Base-by-base conservation (phyloP, 37 sponge, comb jelly and placozoan genomes). In the Spongia lamella region DNA sequence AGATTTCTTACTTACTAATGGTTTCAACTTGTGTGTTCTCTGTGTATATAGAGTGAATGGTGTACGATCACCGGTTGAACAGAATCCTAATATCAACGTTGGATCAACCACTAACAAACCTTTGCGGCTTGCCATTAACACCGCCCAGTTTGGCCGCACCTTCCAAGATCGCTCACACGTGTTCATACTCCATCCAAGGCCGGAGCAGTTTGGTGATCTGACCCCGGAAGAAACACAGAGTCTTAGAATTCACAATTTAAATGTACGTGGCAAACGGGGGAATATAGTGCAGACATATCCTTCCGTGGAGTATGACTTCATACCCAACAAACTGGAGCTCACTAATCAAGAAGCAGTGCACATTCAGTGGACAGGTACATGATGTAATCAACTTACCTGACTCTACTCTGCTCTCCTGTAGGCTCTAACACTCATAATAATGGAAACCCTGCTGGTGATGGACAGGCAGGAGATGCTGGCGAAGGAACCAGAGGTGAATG, bases 351-450 rank as follows among this genome's bases (percentile, higher is more conserved):
- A 94, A 22, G 66, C 79, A 24, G 38, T 97, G 58, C 98, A 97
- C 79, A 64, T 97, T 17, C 98, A 97, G 72, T 97, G 96, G 96
- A 92, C 96, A 37, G 97, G 95, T 84, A 58, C 59, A 80, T 61
- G 21, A n/a, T n/a, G n/a, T n/a, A n/a, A n/a, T n/a, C n/a, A n/a
- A n/a, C n/a, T n/a, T n/a, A n/a, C 9, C 9, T 43, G 5, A 43
- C 47, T 13, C 5, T 43, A 9, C 9, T 9, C 3, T 57, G 32
- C n/a, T 70, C 22, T 60, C 31, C 30, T n/a, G 0, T 60, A 94
- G 96, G 98, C 54, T 97, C 98, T 62, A 97, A 97, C 83, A 94
- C 98, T 0, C 98, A 97, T 80, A 97, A 97, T 79, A 97, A 97
- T 72, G 79, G 84, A 0, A 61, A 58, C 52, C 92, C 92, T 16